A percentile compares a stretch with the other conserved stretches of the same genome.
Conservation (phyloP, 2,888 invertebrate genomes). For the Vesta saturnalis region DNA sequence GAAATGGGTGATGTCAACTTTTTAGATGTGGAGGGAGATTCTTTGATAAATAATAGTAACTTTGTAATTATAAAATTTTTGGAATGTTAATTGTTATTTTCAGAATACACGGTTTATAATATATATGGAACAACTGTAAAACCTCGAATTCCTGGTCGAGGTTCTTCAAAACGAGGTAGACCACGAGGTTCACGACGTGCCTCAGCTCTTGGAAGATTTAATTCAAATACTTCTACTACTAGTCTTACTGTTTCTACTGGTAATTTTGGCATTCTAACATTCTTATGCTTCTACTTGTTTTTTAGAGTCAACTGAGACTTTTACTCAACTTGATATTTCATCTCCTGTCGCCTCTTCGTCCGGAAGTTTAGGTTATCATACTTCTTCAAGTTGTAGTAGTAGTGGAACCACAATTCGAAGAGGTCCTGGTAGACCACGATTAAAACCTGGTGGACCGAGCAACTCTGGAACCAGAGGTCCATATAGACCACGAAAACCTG, state of each 20-base stretch:
- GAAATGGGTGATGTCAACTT: constrained; percentile 52
- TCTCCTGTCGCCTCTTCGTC: neutral
- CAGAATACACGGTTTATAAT: constrained; percentile 58
- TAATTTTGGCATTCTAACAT: neutral
- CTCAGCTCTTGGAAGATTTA: constrained; percentile 60
- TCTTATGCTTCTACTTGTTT: neutral
- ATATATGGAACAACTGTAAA: constrained; percentile 60
- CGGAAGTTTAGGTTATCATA: neutral
- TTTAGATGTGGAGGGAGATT: constrained; percentile 55
- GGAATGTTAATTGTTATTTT: constrained; percentile 26
- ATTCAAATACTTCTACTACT: constrained; percentile 23
- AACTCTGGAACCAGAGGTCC: constrained; percentile 71
- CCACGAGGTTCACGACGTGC: constrained; percentile 78
- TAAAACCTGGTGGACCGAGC: constrained; percentile 72
- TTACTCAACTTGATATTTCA: neutral
- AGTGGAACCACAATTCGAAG: constrained; percentile 62
- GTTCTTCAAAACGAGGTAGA: constrained; percentile 75
- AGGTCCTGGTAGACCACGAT: constrained; percentile 75
- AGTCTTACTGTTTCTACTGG: neutral
- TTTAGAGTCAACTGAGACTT: neutral
- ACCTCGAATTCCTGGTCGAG: constrained; percentile 63
- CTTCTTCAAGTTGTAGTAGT: constrained; percentile 6
- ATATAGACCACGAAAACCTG: constrained; percentile 67
- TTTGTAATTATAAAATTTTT: constrained; percentile 30
- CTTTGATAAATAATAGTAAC: constrained; percentile 57